Evolutionary conservation across 1,140 invertebrate genomes (phyloP).

Genomic region (Neelides sp.): DNA sequence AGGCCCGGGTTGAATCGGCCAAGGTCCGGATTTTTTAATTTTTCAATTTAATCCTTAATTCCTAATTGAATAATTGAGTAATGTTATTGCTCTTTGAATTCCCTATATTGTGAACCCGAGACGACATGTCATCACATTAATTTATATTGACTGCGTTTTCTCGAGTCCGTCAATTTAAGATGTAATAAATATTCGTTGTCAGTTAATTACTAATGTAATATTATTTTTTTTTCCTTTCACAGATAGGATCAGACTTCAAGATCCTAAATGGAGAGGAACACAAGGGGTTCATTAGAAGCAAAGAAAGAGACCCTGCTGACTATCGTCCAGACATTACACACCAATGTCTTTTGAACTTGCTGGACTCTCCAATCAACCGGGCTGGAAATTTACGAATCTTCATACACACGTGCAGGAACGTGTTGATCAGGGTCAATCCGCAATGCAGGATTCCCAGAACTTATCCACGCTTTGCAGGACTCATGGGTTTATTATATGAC

Average conservation of each 20-base stretch:
- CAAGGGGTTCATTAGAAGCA: slow-evolving; percentile 63
- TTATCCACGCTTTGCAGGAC: slow-evolving; percentile 92
- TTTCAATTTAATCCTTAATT: too few species aligned
- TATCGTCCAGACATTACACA: slow-evolving; percentile 90
- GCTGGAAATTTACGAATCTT: slow-evolving; percentile 84
- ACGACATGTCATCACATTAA: too few species aligned
- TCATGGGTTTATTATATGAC: slow-evolving; percentile 74
- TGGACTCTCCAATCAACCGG: slow-evolving; percentile 89
- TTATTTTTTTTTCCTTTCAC: too few species aligned
- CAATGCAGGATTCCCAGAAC: slow-evolving; percentile 96
- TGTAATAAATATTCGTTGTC: too few species aligned
- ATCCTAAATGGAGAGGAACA: slow-evolving; percentile 91
- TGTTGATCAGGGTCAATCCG: slow-evolving; percentile 95
- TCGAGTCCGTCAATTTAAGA: too few species aligned
- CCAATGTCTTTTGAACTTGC: slow-evolving; percentile 87
- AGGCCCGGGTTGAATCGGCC: too few species aligned
- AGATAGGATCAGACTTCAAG: slow-evolving; percentile 66
- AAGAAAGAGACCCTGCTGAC: slow-evolving; percentile 65
- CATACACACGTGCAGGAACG: slow-evolving; percentile 90
- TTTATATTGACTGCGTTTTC: too few species aligned
- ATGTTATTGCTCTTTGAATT: too few species aligned
- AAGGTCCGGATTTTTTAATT: too few species aligned
- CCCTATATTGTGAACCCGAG: too few species aligned
- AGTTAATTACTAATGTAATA: too few species aligned
- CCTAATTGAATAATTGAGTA: too few species aligned